Evolutionary conservation across 2,113 vertebrate species (phyloP).

Genomic region (Atrichornis clamosus): DNA sequence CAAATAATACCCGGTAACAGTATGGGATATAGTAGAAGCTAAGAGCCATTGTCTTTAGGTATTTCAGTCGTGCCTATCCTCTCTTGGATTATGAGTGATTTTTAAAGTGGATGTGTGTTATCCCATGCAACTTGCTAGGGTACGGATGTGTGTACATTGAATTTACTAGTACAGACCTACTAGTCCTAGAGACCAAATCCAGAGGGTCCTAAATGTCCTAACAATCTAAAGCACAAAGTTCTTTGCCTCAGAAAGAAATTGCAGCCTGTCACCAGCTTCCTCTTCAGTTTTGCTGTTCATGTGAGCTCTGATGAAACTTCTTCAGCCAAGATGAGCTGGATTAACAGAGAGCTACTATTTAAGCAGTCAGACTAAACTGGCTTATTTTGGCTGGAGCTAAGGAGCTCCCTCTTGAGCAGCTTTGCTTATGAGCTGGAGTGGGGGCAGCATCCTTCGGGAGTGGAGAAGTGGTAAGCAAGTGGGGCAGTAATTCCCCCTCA

Average conservation of each 20-base stretch:
- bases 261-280: neutral
- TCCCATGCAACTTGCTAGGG: neutral
- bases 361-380: constrained; percentile 9
- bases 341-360: constrained; percentile 1
- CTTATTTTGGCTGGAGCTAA: constrained; percentile 1
- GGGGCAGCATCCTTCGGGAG: neutral
- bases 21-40: neutral
- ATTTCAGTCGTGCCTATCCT: neutral
- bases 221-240: neutral
- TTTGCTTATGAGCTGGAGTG: neutral
- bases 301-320: neutral
- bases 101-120: neutral
- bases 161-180: neutral
- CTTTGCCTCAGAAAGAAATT: neutral
- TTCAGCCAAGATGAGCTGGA: constrained; percentile 15
- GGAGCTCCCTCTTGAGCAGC: neutral
- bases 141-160: neutral
- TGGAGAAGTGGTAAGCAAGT: neutral
- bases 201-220: neutral
- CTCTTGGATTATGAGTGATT: neutral
- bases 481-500: neutral
- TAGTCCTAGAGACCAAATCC: neutral
- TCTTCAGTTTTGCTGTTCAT: neutral
- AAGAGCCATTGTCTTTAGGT: neutral
- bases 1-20: neutral